A percentile compares a stretch with the other conserved stretches of the same genome.
These are phyloP conservation scores for Macrotus californicus DNA, from an alignment of 2,113 vertebrate species.

Conservation along the genomic window DNA sequence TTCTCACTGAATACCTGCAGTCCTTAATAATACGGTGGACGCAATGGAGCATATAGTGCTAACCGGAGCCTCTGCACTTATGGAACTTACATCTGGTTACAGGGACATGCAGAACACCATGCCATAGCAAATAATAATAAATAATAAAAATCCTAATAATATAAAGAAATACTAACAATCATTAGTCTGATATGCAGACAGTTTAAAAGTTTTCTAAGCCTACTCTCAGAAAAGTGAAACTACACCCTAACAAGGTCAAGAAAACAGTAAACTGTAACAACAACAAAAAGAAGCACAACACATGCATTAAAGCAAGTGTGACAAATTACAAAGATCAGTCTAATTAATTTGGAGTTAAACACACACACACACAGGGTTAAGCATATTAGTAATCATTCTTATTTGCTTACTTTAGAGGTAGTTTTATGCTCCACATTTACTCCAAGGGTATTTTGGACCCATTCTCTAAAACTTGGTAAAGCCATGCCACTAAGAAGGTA, in stretches of 20 bases:
- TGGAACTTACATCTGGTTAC: background rate
- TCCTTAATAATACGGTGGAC: background rate
- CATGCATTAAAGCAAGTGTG: slow-evolving; percentile 7
- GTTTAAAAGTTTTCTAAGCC: slow-evolving; percentile 27
- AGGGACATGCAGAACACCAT: background rate
- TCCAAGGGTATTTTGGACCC: slow-evolving; percentile 93
- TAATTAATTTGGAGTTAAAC: slow-evolving; percentile 21
- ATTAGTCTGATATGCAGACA: background rate
- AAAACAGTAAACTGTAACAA: background rate
- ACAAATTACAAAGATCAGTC: slow-evolving; percentile 16
- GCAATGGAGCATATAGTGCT: background rate
- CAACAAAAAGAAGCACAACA: background rate
- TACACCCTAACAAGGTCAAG: background rate
- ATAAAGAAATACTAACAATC: background rate
- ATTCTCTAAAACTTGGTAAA: slow-evolving; percentile 93
- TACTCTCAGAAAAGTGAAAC: background rate
- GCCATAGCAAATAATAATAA: background rate
- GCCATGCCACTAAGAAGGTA: slow-evolving; percentile 94
- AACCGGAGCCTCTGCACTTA: background rate
- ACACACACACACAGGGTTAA: background rate
- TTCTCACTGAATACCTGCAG: background rate
- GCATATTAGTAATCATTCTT: slow-evolving; percentile 15
- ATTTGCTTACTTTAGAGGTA: slow-evolving; percentile 89
- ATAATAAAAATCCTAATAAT: background rate
- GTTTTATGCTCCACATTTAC: slow-evolving; percentile 92